These are phyloP conservation scores for Andrena minutula DNA, from an alignment of 2,888 invertebrate species.

Conservation along the genomic window DNA sequence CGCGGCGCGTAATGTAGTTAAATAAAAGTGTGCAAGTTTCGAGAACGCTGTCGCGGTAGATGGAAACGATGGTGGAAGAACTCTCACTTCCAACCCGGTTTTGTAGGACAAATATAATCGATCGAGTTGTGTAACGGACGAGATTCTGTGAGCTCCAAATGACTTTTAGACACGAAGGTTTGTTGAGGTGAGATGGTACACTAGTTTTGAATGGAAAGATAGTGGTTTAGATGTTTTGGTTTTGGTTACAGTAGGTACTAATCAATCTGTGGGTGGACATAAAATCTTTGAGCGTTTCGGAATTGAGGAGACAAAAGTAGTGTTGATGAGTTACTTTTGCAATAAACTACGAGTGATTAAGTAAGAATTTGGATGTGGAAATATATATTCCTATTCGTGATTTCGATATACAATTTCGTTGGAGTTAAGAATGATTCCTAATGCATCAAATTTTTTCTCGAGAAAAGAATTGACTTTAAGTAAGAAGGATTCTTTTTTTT, in stretches of 20 bases:
- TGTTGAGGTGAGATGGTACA: constrained; percentile 24
- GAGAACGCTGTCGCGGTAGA: constrained; percentile 15
- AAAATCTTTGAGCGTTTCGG: no score
- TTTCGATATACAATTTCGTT: no score
- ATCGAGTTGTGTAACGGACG: constrained; percentile 53
- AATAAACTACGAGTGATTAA: no score
- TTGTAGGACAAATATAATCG: constrained; percentile 53
- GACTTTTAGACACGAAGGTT: constrained; percentile 25
- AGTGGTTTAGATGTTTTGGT: neutral
- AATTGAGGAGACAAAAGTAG: neutral
- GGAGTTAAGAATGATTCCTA: no score
- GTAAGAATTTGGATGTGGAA: no score
- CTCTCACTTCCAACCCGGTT: constrained; percentile 55
- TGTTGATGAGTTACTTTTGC: neutral
- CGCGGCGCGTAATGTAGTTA: constrained; percentile 2
- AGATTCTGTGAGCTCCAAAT: constrained; percentile 14
- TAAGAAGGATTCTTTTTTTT: no score
- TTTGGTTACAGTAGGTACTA: no score
- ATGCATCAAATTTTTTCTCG: no score
- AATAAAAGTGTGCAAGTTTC: constrained; percentile 41
- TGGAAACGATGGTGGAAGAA: constrained; percentile 48
- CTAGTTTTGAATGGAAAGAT: neutral
- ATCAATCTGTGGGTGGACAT: no score
- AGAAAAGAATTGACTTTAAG: no score
- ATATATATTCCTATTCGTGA: no score